Evolutionary conservation across 2,888 invertebrate genomes (phyloP), one percentile per base, ranked within the genome.

Genomic region (Drosophila setosimentum): DNA sequence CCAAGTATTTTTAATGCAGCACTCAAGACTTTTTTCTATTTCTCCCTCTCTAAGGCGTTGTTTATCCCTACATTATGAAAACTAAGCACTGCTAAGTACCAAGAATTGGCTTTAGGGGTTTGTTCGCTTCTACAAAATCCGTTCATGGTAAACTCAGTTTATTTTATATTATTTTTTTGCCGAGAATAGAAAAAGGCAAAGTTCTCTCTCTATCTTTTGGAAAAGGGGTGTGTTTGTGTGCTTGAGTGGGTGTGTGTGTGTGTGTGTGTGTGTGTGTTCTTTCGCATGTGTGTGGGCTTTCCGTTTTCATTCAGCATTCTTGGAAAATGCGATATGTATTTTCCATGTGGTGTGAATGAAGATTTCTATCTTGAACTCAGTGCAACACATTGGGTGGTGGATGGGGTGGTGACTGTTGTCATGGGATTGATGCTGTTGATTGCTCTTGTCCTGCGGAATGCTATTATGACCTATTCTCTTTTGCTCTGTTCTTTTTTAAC

Each of bases 381-480:
- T 65, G 75, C 68, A 55, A 27, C 42, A 27, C 32, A 40, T 57
- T 73, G 78, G 57, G 57, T 60, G 55, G 54, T 29, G 48, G 48
- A 10, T 33, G 32, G 51, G 51, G 24, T 55, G 73, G 42, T 37
- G 55, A 45, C 24, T 48, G 50, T 24, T 27, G 37, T 35, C 30
- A 42, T 27, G 33, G 73, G 72, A 55, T 62, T 42, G 62, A 18
- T 62, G 50, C 42, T 54, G 21, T 50, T 24, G 24, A 24, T 24
- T 24, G 45, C 45, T 45, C 45, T 45, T 45, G 45, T 16, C 18
- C 32, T 53, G 32, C 30, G 53, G 35, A 83, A 70, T 80, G 51
- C 66, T 68, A 83, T 76, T 73, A 76, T 73, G 53, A 80, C 68
- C 76, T 70, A 45, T 45, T 78, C 71, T 40, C 18, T 30, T 42